Conservation (phyloP, 2,888 invertebrate genomes). For the Palloptera scutellata region DNA sequence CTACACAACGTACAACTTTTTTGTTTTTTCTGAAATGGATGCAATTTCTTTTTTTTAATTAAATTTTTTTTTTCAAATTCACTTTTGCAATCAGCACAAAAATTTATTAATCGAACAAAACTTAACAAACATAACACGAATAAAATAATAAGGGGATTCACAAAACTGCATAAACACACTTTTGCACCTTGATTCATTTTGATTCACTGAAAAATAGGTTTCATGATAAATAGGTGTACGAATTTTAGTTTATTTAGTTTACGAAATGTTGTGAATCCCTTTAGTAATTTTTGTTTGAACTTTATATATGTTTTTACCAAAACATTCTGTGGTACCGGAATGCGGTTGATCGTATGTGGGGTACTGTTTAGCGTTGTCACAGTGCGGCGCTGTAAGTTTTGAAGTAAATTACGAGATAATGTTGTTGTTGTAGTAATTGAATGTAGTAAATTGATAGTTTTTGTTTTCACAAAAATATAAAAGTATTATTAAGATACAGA, state of each 20-base stretch:
- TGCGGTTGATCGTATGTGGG: conserved; percentile 66
- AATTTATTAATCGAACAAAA: conserved; percentile 19
- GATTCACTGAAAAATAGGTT: no score
- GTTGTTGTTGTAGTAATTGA: conserved; percentile 38
- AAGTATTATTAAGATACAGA: no score
- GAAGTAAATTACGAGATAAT: conserved; percentile 49
- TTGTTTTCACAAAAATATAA: no score
- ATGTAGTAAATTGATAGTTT: neutral
- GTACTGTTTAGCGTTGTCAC: conserved; percentile 66
- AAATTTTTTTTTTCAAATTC: neutral
- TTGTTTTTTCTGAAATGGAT: no score
- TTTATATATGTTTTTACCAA: conserved; percentile 59
- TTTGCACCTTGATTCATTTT: no score
- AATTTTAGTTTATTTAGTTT: no score
- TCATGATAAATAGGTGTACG: no score
- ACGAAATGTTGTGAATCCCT: conserved; percentile 13
- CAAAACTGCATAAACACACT: no score
- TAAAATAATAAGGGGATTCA: conserved; percentile 18
- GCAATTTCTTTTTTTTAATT: no score
- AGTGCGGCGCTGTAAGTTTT: conserved; percentile 65
- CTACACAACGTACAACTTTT: no score
- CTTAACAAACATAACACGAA: conserved; percentile 42
- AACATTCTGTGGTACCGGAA: conserved; percentile 66
- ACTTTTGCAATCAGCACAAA: neutral
- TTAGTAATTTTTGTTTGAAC: conserved; percentile 19